Evolutionary conservation across 2,113 vertebrate species (phyloP).

Genomic region (Ploceus nigricollis): DNA sequence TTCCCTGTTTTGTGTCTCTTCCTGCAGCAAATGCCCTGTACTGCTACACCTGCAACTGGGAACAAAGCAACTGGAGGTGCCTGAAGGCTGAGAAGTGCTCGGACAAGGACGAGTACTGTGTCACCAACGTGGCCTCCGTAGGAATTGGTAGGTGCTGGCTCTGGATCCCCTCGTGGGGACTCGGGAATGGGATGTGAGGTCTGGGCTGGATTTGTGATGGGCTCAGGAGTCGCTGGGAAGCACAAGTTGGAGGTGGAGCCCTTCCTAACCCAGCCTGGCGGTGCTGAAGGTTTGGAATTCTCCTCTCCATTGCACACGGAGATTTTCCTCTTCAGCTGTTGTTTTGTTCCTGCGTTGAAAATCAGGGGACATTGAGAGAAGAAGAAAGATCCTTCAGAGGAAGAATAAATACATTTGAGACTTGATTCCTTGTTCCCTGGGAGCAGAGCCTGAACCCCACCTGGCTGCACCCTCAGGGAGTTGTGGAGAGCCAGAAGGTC

Average conservation of each 20-base stretch:
- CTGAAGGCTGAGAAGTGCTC: conserved; percentile 23
- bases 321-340: neutral
- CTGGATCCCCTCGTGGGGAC: neutral
- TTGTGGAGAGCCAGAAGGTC: neutral
- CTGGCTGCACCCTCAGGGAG: neutral
- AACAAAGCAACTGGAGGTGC: conserved; percentile 42
- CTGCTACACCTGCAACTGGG: conserved; percentile 53
- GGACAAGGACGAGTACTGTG: neutral
- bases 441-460: fast-evolving
- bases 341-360: neutral
- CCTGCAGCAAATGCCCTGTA: conserved; percentile 11
- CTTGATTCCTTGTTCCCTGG: neutral
- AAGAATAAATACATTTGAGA: neutral
- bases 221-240: neutral
- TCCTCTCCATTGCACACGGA: fast-evolving
- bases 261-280: neutral
- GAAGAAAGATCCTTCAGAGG: neutral
- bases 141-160: conserved; percentile 2
- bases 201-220: neutral
- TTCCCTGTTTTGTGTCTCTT: neutral
- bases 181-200: neutral
- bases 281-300: neutral
- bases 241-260: neutral
- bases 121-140: conserved; percentile 39
- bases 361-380: neutral